Conservation (phyloP, 2,113 vertebrate species). For the Nestor notabilis region DNA sequence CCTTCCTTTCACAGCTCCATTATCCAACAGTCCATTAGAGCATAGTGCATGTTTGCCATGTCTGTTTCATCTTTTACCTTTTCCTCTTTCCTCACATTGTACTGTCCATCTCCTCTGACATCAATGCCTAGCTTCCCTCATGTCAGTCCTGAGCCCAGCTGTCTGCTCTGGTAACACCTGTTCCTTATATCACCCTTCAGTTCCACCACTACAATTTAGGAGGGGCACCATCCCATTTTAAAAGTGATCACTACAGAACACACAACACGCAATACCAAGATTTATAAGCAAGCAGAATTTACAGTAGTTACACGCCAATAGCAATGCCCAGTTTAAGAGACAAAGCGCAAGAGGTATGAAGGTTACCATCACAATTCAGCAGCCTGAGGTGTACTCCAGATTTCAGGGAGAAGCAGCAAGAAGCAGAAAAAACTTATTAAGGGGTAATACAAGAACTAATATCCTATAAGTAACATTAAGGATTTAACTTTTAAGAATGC, state of each 20-base stretch:
- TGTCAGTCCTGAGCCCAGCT: background rate
- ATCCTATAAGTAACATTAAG: background rate
- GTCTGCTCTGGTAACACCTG: background rate
- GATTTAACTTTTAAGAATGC: background rate
- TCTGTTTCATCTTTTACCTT: background rate
- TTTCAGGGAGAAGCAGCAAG: background rate
- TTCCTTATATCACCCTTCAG: background rate
- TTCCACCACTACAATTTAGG: background rate
- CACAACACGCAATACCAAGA: rapidly evolving
- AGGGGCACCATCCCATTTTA: rapidly evolving
- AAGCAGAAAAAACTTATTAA: background rate
- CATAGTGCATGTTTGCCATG: background rate
- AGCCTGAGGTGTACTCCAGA: background rate
- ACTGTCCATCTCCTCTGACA: conserved; percentile 14
- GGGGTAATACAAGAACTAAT: background rate
- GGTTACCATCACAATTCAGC: background rate
- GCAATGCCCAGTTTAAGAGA: background rate
- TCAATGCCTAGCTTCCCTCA: background rate
- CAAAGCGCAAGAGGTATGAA: background rate
- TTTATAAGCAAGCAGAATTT: background rate
- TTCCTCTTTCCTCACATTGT: conserved; percentile 57
- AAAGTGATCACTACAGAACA: background rate
- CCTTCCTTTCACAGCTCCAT: conserved; percentile 18
- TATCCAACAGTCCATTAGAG: background rate
- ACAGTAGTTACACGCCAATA: background rate